Conservation (phyloP, 2,113 vertebrate species). For the Pleuronectes platessa region DNA sequence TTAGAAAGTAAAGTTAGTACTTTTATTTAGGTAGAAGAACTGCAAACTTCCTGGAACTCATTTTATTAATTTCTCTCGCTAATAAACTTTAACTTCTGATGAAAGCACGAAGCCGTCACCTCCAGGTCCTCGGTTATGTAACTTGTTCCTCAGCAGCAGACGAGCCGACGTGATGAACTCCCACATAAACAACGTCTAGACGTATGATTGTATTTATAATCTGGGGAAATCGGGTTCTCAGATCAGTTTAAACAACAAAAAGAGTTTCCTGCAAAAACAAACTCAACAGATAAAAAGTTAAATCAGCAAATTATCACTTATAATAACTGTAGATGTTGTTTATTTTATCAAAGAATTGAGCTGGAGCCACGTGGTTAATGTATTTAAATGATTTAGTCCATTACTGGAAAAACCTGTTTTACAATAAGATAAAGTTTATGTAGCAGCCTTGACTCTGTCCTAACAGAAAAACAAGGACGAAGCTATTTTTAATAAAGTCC, state of each 20-base stretch:
- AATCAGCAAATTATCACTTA: slow-evolving; percentile 20
- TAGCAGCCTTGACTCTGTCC: too few species aligned
- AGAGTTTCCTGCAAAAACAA: slow-evolving; percentile 43
- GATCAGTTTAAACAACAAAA: slow-evolving; percentile 23
- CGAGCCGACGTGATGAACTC: neutral
- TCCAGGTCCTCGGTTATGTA: slow-evolving; percentile 1
- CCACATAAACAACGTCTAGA: slow-evolving; percentile 64
- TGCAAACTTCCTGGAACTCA: too few species aligned
- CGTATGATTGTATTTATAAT: slow-evolving; percentile 27
- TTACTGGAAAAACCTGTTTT: neutral
- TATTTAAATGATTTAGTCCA: neutral
- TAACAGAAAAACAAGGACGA: neutral
- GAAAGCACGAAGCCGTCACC: neutral
- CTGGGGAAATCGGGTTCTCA: slow-evolving; percentile 17
- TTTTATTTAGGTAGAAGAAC: too few species aligned
- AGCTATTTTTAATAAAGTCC: neutral
- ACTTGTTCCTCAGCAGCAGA: neutral
- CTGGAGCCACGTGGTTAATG: neutral
- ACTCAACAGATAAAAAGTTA: neutral
- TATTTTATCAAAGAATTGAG: too few species aligned
- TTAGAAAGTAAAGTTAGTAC: too few species aligned
- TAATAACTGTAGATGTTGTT: neutral
- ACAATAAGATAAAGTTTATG: too few species aligned
- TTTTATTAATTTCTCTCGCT: too few species aligned
- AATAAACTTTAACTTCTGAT: neutral